Conservation (phyloP, 2,888 invertebrate genomes). For the Fragum sueziense region DNA sequence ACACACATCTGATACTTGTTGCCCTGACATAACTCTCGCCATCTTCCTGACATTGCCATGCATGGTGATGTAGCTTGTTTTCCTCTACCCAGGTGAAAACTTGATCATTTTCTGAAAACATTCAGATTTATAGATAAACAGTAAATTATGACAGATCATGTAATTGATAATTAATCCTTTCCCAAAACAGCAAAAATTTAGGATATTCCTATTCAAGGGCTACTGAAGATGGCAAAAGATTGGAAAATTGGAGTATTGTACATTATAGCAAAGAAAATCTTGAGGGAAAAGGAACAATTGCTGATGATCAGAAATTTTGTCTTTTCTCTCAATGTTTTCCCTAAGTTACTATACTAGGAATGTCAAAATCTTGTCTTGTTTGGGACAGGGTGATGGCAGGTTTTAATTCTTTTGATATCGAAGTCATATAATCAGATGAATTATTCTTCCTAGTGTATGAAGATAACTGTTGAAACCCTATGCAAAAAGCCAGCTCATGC, state of each 20-base stretch:
- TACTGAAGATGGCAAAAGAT: too few relatives aligned
- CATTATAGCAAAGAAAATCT: background rate
- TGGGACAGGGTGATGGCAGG: background rate
- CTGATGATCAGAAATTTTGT: background rate
- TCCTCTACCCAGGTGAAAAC: slow-evolving; percentile 40
- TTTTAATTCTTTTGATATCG: background rate
- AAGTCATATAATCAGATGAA: background rate
- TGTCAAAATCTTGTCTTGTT: background rate
- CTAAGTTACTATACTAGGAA: background rate
- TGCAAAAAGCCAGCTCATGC: too few relatives aligned
- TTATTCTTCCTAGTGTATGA: background rate
- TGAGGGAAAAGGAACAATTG: background rate
- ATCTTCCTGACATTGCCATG: slow-evolving; percentile 67
- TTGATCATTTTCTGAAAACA: slow-evolving; percentile 24
- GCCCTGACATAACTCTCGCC: slow-evolving; percentile 73
- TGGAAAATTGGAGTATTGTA: too few relatives aligned
- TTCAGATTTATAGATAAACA: too few relatives aligned
- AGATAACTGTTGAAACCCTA: background rate
- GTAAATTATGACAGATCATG: background rate
- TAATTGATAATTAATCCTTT: background rate
- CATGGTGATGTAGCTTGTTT: slow-evolving; percentile 37
- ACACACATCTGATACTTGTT: slow-evolving; percentile 51
- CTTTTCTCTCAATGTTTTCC: background rate
- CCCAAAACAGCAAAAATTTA: background rate
- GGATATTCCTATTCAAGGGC: background rate